Conservation (phyloP, 2,888 invertebrate genomes). For the Meiosimyza platycephala region DNA sequence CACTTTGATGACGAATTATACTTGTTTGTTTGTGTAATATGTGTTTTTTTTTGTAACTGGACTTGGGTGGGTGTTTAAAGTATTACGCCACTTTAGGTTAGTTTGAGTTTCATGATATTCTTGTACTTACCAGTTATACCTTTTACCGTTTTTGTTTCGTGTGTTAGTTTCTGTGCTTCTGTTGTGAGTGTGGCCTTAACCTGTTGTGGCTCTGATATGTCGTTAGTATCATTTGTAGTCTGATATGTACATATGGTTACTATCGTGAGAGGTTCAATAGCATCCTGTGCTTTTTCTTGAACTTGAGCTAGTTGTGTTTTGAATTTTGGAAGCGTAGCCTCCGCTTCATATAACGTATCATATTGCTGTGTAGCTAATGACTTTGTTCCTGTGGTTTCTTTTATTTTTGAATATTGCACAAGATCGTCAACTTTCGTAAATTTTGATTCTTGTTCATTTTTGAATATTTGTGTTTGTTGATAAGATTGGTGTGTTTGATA, state of each 20-base stretch:
- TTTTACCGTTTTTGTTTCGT: conserved; percentile 47
- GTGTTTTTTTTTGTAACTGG: conserved; percentile 55
- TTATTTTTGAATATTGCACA: conserved; percentile 37
- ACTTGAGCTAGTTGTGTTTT: conserved; percentile 10
- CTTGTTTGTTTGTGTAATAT: conserved; percentile 55
- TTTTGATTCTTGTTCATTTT: conserved; percentile 43
- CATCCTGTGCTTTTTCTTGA: conserved; percentile 8
- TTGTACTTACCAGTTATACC: conserved; percentile 52
- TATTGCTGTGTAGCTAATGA: conserved; percentile 36
- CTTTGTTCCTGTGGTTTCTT: conserved; percentile 35
- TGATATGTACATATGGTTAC: conserved; percentile 36
- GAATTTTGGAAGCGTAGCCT: conserved; percentile 21
- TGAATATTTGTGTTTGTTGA: conserved; percentile 33
- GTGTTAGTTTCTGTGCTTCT: conserved; percentile 31
- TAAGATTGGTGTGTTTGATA: conserved; percentile 40
- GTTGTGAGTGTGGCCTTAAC: conserved; percentile 27
- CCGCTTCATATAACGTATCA: conserved; percentile 35
- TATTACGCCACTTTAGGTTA: conserved; percentile 62
- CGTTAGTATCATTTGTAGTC: conserved; percentile 18
- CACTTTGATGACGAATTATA: conserved; percentile 40
- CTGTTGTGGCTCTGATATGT: conserved; percentile 26
- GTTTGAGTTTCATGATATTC: conserved; percentile 44
- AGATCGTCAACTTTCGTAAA: conserved; percentile 33
- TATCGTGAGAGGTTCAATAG: conserved; percentile 23
- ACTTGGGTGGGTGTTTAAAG: conserved; percentile 52